Conservation (phyloP, 1,140 invertebrate species). For the Bombus waltoni region DNA sequence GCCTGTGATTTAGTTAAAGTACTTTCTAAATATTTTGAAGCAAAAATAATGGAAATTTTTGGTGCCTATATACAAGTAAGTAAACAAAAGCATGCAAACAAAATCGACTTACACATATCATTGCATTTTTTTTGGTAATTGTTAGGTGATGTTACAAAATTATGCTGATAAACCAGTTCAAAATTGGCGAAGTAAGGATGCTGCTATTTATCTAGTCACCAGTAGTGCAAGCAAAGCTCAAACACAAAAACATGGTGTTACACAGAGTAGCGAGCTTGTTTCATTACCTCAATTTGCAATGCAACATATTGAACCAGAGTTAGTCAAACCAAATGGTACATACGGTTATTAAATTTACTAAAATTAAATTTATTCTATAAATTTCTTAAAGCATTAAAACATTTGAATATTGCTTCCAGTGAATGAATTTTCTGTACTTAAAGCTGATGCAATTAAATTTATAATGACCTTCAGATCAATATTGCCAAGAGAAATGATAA, state of each 20-base stretch:
- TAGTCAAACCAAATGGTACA: conserved; percentile 89
- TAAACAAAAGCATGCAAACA: conserved; percentile 7
- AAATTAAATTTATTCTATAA: not conserved
- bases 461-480: conserved; percentile 97
- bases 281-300: conserved; percentile 94
- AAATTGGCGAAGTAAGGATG: conserved; percentile 97
- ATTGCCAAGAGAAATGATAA: conserved; percentile 90
- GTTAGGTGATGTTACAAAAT: conserved; percentile 89
- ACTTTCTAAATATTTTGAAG: conserved; percentile 94
- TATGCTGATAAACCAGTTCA: conserved; percentile 89
- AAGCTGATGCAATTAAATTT: conserved; percentile 98
- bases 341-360: not conserved
- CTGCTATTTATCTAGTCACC: conserved; percentile 97
- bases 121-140: conserved; percentile 28
- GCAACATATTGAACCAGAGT: conserved; percentile 92
- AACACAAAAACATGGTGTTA: conserved; percentile 95
- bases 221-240: conserved; percentile 95
- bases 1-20: conserved; percentile 98
- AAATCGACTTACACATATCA: not conserved
- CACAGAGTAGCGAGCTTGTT: conserved; percentile 94
- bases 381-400: not conserved
- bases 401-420: conserved; percentile 84
- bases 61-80: conserved; percentile 90
- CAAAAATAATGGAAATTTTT: conserved; percentile 96
- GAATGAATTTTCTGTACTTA: conserved; percentile 94